phyloP scores from a whole-genome alignment of 2,113 vertebrate species.

The Lepidothrix coronata region DNA sequence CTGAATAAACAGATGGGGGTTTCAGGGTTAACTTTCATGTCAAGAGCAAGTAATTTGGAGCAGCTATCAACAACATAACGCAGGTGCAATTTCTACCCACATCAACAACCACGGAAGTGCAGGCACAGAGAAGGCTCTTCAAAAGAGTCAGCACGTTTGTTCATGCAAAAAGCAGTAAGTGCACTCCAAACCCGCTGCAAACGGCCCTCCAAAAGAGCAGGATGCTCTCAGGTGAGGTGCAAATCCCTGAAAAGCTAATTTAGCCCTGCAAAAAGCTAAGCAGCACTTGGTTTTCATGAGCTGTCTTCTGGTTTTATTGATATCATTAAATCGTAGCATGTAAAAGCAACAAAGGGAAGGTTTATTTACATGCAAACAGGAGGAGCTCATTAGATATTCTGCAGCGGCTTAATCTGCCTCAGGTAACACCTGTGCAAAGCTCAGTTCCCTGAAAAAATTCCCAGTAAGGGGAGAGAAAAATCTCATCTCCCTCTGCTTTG shows the following conservation, averaged over 20 bases:
- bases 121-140: not conserved
- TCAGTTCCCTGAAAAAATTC: not conserved
- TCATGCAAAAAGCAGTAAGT: not conserved
- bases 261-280: not conserved
- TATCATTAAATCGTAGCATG: rapidly evolving
- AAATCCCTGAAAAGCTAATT: not conserved
- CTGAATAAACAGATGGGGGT: not conserved
- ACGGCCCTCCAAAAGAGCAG: not conserved
- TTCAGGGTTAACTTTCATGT: not conserved
- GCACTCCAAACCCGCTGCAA: not conserved
- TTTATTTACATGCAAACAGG: not conserved
- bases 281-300: rapidly evolving
- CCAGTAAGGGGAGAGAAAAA: not conserved
- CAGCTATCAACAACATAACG: not conserved
- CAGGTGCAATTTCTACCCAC: not conserved
- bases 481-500: not conserved
- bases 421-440: not conserved
- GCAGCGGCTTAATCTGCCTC: not conserved
- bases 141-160: rapidly evolving
- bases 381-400: not conserved
- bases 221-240: not conserved
- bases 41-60: not conserved
- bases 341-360: not conserved
- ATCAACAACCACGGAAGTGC: not conserved
- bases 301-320: not conserved